Conservation (phyloP, 2,113 vertebrate species). For the Salvator merianae region DNA sequence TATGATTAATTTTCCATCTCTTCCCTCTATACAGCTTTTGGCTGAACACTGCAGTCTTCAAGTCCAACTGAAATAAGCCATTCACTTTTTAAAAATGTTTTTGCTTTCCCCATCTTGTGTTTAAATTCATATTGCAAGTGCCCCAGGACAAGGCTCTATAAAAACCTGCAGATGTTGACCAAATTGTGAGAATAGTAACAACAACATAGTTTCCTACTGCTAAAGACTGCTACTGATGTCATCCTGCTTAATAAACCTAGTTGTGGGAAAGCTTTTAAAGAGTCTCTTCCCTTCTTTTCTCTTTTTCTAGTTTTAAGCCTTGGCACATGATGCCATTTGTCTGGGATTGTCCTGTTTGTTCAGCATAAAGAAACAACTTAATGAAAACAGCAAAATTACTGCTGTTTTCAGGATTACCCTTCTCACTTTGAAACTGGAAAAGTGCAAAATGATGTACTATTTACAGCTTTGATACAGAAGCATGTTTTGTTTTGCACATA, state of each 20-base stretch:
- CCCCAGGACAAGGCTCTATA: too few species aligned
- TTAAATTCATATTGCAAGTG: too few species aligned
- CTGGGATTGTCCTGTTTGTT: background rate
- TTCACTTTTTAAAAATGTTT: too few species aligned
- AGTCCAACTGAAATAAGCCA: too few species aligned
- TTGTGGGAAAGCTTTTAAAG: background rate
- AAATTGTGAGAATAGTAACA: background rate
- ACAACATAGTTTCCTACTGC: background rate
- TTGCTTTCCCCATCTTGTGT: too few species aligned
- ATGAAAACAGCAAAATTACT: slow-evolving; percentile 17
- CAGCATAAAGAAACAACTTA: background rate
- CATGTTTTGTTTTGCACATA: background rate
- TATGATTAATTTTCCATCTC: too few species aligned
- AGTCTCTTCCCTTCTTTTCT: background rate
- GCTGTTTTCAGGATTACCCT: background rate
- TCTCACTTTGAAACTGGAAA: slow-evolving; percentile 9
- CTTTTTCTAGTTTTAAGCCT: background rate
- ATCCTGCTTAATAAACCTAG: background rate
- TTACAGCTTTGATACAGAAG: slow-evolving; percentile 13
- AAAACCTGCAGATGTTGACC: too few species aligned
- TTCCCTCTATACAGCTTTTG: too few species aligned
- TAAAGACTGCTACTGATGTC: background rate
- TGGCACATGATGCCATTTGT: background rate
- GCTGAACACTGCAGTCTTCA: too few species aligned
- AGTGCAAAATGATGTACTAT: background rate